Conservation (phyloP, 2,797 vertebrate genomes). For the Brachymystax lenok region DNA sequence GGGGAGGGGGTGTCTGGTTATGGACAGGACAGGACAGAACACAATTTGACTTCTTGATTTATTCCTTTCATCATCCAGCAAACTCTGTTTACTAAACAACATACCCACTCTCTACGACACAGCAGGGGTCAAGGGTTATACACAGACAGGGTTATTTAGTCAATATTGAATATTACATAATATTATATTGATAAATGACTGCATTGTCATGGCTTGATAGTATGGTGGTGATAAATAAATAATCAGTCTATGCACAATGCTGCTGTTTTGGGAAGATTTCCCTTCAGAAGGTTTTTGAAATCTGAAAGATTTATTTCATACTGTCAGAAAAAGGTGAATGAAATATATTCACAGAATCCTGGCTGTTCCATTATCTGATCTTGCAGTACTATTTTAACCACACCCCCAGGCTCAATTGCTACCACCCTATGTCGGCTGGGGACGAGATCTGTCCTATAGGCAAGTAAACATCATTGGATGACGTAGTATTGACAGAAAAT, state of each 20-base stretch:
- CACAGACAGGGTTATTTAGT: not conserved
- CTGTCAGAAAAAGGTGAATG: not conserved
- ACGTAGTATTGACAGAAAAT: too few relatives aligned
- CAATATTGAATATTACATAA: not conserved
- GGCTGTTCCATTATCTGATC: not conserved
- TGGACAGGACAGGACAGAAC: constrained; percentile 10
- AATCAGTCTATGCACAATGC: not conserved
- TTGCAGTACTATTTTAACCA: not conserved
- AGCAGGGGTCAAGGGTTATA: not conserved
- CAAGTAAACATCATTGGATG: too few relatives aligned
- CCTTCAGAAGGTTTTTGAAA: not conserved
- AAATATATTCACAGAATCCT: not conserved
- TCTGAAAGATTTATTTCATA: not conserved
- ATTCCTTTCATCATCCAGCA: not conserved
- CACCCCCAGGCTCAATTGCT: too few relatives aligned
- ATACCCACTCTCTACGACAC: not conserved
- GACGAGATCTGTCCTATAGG: too few relatives aligned
- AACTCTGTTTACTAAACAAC: not conserved
- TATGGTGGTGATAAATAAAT: not conserved
- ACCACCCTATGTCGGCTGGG: too few relatives aligned
- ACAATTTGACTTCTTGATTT: not conserved
- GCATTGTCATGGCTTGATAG: not conserved
- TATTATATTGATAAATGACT: not conserved
- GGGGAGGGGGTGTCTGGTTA: not conserved
- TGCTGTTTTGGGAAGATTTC: not conserved